A percentile compares a stretch with the other conserved stretches of the same genome.
Evolutionary conservation across 1,140 invertebrate genomes (phyloP).

Genomic region (Laupala kohalensis): DNA sequence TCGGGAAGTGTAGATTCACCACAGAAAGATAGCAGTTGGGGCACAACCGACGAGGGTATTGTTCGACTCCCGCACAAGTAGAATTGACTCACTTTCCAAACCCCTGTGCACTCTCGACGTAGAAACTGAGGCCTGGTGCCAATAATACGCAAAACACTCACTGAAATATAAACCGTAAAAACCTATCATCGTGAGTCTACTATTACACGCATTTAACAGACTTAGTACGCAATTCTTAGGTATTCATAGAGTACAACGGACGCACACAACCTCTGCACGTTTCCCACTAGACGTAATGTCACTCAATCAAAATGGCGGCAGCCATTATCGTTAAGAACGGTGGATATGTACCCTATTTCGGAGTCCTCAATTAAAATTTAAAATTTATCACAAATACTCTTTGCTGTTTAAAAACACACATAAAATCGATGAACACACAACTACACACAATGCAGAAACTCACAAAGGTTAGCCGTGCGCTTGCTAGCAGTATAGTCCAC

Average conservation of each 20-base stretch:
- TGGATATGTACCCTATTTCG: neutral
- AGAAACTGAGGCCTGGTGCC: conserved; percentile 10
- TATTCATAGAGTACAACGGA: neutral
- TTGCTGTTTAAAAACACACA: neutral
- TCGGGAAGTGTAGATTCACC: conserved; percentile 21
- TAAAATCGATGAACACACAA: neutral
- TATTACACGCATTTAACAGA: neutral
- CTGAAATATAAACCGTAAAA: neutral
- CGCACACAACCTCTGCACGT: neutral
- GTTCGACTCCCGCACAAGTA: conserved; percentile 23
- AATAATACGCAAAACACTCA: conserved; percentile 16
- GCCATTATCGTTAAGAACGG: neutral
- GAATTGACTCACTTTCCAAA: conserved; percentile 21
- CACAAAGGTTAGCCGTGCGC: neutral
- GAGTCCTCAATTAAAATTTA: neutral
- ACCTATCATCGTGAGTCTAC: neutral
- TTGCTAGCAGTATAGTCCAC: neutral
- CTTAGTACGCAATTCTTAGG: neutral
- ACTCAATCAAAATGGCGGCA: conserved; percentile 7
- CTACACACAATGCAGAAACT: neutral
- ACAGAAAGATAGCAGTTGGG: conserved; percentile 21
- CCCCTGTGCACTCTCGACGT: conserved; percentile 18
- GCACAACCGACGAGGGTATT: conserved; percentile 23
- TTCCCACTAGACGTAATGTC: conserved; percentile 2
- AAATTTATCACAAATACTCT: neutral